A percentile compares a stretch with the other conserved stretches of the same genome.
Evolutionary conservation across 2,113 vertebrate species (phyloP).

Genomic region (Paracanthobrama guichenoti): DNA sequence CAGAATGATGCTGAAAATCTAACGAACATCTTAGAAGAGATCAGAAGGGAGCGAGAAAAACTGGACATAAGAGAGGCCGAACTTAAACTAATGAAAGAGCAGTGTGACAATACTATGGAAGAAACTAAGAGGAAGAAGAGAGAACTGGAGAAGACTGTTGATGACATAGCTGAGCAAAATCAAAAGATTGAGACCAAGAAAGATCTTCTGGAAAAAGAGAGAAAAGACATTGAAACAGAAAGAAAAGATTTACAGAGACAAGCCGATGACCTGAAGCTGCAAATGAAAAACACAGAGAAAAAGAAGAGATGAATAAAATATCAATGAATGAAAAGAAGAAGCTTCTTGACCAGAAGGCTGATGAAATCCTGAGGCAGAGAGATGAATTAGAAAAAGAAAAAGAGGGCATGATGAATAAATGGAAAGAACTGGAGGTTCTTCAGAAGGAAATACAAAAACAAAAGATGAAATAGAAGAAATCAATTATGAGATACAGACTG

Average conservation of each 20-base stretch:
- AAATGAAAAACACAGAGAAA: constrained; percentile 13
- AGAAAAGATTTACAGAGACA: constrained; percentile 9
- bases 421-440: constrained; percentile 29
- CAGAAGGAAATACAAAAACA: constrained; percentile 34
- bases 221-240: constrained; percentile 9
- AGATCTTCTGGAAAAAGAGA: constrained; percentile 19
- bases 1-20: constrained; percentile 4
- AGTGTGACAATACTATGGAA: constrained; percentile 10
- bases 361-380: neutral
- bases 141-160: constrained; percentile 26
- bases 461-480: constrained; percentile 23
- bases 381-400: constrained; percentile 34
- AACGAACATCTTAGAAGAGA: constrained; percentile 16
- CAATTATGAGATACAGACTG: neutral
- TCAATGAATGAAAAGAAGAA: constrained; percentile 35
- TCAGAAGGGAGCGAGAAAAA: neutral
- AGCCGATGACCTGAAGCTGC: neutral
- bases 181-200: neutral
- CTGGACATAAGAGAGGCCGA: neutral
- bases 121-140: constrained; percentile 19
- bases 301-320: neutral
- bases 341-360: neutral
- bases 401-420: constrained; percentile 1
- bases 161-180: constrained; percentile 27
- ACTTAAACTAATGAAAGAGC: constrained; percentile 24